Evolutionary conservation across 1,140 invertebrate species (phyloP), one percentile per base, ranked within the genome.

Genomic region (Cyrtorhinus lividipennis): DNA sequence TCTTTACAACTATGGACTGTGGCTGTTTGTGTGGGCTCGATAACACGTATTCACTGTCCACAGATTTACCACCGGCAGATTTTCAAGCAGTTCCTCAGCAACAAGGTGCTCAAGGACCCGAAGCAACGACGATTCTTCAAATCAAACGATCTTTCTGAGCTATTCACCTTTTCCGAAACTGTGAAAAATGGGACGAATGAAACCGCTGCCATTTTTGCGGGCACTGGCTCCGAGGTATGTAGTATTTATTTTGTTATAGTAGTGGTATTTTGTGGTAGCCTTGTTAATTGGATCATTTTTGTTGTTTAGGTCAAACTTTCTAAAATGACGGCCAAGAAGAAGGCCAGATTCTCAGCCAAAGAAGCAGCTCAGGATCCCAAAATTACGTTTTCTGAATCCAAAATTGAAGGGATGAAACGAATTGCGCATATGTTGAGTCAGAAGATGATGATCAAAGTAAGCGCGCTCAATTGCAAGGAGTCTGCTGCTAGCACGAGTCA

Each of bases 61-160:
- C 62, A 88, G 76, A 88, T 88, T 66, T 95, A 94, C 74, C 92
- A 95, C 71, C 79, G 90, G 65, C 94, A 98, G 81, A 91, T 98
- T 63, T 98, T 95, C 75, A 98, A 98, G 76, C 86, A 95, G 72
- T 88, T 97, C 68, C 74, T 98, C 23, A 90, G 90, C 24, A 96
- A 96, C 73, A 85, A 89, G 75, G 85, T 98, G 57, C 78, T 98
- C 30, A 85, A 93, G 71, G 89, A 98, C 78, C 93, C 94, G 15
- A 87, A 88, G 68, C 94, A 97, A 72, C 83, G 89, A 66, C 81
- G 90, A 71, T 86, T 97, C 69, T 92, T 98, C 70, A 94, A 92
- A 72, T 88, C 89, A 1, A 93, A 92, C 68, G 91, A 95, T 75
- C 74, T 98, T 24, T 84, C 87, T 69, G 92, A 96, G 72, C 75